Evolutionary conservation across 92 coral and sea anemone species (phyloP).

Genomic region (Porites divaricata): DNA sequence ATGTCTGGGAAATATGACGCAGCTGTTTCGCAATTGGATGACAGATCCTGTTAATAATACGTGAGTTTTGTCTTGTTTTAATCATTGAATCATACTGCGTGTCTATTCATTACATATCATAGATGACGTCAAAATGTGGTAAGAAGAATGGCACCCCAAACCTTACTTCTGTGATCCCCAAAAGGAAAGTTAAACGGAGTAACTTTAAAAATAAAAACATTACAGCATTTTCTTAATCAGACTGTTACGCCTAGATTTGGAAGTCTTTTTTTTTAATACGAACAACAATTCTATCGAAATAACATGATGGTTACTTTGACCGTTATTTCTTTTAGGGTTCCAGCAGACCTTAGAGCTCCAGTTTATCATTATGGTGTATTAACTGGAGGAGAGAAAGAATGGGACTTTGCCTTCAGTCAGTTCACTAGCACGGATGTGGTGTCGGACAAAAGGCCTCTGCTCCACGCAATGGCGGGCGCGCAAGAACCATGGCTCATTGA

Average conservation of each 20-base stretch:
- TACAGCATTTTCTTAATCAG: no score
- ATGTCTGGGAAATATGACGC: slow-evolving; percentile 41
- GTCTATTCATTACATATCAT: not conserved
- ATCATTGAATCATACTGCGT: not conserved
- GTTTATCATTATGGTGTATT: slow-evolving; percentile 72
- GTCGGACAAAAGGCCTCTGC: slow-evolving; percentile 37
- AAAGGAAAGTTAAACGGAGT: no score
- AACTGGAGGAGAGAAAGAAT: slow-evolving; percentile 70
- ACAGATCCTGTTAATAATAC: slow-evolving; percentile 40
- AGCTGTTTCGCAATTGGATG: slow-evolving; percentile 56
- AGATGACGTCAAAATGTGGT: no score
- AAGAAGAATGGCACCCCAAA: no score
- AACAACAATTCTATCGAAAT: no score
- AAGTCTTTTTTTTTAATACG: no score
- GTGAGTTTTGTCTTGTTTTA: slow-evolving; percentile 32
- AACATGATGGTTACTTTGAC: not conserved
- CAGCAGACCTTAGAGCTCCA: slow-evolving; percentile 60
- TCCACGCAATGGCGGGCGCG: slow-evolving; percentile 58
- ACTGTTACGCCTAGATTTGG: no score
- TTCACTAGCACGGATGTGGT: slow-evolving; percentile 47
- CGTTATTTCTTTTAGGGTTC: slow-evolving; percentile 40
- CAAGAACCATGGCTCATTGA: slow-evolving; percentile 70
- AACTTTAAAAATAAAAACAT: no score
- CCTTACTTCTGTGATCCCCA: no score
- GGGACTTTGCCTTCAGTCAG: slow-evolving; percentile 74